Base-by-base conservation (phyloP, 2,797 vertebrate genomes). In the Pseudopleuronectes americanus region DNA sequence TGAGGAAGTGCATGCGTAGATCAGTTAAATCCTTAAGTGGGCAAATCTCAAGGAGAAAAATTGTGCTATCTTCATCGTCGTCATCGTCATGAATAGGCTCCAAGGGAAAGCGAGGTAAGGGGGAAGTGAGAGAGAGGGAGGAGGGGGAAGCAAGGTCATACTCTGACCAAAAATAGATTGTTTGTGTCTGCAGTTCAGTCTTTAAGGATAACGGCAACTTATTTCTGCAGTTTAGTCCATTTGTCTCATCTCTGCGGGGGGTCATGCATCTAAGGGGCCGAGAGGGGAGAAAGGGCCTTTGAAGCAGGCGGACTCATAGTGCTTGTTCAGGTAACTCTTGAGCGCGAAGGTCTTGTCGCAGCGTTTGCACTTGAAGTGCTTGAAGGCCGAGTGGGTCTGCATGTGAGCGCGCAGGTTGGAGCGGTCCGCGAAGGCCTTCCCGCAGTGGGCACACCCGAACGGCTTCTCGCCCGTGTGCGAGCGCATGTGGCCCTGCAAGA, bases 311-410 rank as follows among this genome's bases (percentile, higher is more conserved):
- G 96, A 97, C 93, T 98, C 97, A 57, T 97, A 96, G 94, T 98
- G 97, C 95, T 98, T 98, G 94, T 98, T 98, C 94, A 98, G 96
- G 88, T 98, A 98, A 78, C 97, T 98, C 90, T 98, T 98, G 91
- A 98, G 96, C 9, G 97, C 97, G 87, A 98, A 98, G 92, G 96
- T 98, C 93, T 98, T 98, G 94, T 95, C 92, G 95, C 97, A 98
- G 80, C 95, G 95, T 92, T 97, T 97, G 87, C 97, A 98, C 90
- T 96, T 96, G 95, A 96, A 98, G 94, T 97, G 97, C 91, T 98
- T 98, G 93, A 98, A 97, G 92, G 97, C 95, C 31, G 97, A 98
- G 89, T 98, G 97, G 73, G 97, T 97, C 95, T 98, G 97, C 97
- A 98, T 98, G 94, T 98, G 97, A 52, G 97, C 97, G 4, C 97